phyloP scores from a whole-genome alignment of 2,888 invertebrate species.

The Nomada flava region DNA sequence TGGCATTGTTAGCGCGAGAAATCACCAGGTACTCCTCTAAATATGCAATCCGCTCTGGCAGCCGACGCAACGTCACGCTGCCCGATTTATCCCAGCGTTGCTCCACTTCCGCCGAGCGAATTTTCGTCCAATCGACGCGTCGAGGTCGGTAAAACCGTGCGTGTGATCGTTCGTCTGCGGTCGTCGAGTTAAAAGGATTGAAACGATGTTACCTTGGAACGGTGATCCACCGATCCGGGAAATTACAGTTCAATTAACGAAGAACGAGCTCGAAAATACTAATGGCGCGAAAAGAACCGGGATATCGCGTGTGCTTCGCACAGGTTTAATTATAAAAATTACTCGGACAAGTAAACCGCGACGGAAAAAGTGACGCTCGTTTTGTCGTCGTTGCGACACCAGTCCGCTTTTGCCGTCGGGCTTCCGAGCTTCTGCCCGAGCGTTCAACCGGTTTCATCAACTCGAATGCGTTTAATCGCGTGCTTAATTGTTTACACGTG shows the following conservation, averaged over 20 bases:
- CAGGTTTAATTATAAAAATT: constrained; percentile 57
- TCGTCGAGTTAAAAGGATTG: not conserved
- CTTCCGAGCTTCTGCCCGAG: not conserved
- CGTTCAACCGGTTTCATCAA: constrained; percentile 51
- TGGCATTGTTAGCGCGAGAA: constrained; percentile 16
- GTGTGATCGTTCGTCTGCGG: not conserved
- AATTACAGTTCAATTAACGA: constrained; percentile 38
- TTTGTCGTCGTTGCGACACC: constrained; percentile 11
- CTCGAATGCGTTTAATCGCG: constrained; percentile 46
- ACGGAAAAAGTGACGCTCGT: not conserved
- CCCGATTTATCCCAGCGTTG: not conserved
- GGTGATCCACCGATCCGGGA: not conserved
- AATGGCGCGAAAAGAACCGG: not conserved
- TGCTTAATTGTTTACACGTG: constrained; percentile 54
- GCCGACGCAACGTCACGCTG: not conserved
- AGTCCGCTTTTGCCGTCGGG: not conserved
- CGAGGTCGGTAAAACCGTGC: no score
- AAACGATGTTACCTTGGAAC: not conserved
- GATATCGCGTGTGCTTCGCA: not conserved
- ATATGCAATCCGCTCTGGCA: constrained; percentile 7
- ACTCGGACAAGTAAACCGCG: constrained; percentile 21
- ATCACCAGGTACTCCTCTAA: constrained; percentile 4
- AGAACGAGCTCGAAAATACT: constrained; percentile 20
- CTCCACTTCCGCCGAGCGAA: no score
- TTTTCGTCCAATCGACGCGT: not conserved